A percentile compares a stretch with the other conserved stretches of the same genome.
These are phyloP conservation scores for Osmoderma eremita DNA, from an alignment of 2,888 invertebrate species.

Conservation along the genomic window DNA sequence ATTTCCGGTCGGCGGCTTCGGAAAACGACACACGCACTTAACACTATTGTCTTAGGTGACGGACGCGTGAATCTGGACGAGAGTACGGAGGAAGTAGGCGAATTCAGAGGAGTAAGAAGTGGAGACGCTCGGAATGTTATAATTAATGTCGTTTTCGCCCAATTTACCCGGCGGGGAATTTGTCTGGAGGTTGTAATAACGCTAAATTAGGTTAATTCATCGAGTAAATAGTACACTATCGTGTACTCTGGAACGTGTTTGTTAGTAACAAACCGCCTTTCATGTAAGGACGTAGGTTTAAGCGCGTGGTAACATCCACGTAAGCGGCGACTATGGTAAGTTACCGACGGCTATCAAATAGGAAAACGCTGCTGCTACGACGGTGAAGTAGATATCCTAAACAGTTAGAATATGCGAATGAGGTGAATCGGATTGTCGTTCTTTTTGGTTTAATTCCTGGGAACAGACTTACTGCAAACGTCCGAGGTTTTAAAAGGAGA, in stretches of 20 bases:
- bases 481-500: no score
- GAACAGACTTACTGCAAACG: neutral
- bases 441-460: neutral
- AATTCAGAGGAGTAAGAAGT: conserved; percentile 19
- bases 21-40: conserved; percentile 21
- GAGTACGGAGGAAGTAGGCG: neutral
- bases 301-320: neutral
- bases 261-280: conserved; percentile 11
- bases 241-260: no score
- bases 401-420: neutral
- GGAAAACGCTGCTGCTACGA: neutral
- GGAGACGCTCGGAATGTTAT: conserved; percentile 30
- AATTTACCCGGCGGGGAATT: conserved; percentile 44
- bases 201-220: conserved; percentile 45
- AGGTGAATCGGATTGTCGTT: conserved; percentile 1
- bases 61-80: conserved; percentile 15
- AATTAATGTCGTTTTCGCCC: conserved; percentile 43
- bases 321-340: neutral
- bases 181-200: conserved; percentile 45
- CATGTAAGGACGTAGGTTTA: conserved; percentile 6
- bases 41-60: conserved; percentile 18
- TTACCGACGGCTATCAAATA: conserved; percentile 9
- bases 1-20: conserved; percentile 11
- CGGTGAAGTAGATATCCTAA: neutral
- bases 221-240: neutral